Evolutionary conservation across 2,888 invertebrate genomes (phyloP).

Genomic region (Neoaliturus tenellus): DNA sequence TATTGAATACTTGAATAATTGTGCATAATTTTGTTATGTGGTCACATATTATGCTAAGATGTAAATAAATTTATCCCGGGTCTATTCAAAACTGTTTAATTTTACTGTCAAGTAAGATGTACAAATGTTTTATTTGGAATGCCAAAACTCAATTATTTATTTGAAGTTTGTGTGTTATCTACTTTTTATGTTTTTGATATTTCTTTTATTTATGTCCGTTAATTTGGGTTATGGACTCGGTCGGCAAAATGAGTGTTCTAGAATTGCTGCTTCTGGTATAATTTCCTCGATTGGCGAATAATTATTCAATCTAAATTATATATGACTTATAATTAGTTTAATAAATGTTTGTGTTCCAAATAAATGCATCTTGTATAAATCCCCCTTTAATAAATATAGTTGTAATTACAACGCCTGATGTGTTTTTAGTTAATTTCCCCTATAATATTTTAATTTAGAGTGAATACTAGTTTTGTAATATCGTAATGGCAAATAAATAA

Average conservation of each 20-base stretch:
- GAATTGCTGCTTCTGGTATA: background rate
- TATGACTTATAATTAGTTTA: background rate
- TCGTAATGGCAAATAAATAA: too few relatives aligned
- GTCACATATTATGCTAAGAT: background rate
- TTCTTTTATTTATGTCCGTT: background rate
- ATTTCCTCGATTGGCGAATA: background rate
- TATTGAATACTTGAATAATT: constrained; percentile 9
- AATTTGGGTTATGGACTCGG: background rate
- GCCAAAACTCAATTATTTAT: background rate
- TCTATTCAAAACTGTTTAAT: background rate
- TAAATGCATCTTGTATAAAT: background rate
- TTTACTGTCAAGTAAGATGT: background rate
- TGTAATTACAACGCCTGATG: background rate
- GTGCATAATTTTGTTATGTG: constrained; percentile 5
- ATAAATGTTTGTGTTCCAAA: background rate
- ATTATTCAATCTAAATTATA: background rate
- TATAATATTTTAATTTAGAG: too few relatives aligned
- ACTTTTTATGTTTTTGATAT: background rate
- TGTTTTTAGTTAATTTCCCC: too few relatives aligned
- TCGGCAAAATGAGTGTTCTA: background rate
- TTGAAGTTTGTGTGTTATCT: background rate
- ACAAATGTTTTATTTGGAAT: background rate
- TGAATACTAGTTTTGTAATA: too few relatives aligned
- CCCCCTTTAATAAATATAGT: background rate
- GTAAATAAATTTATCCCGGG: background rate